Evolutionary conservation across 1,140 invertebrate species (phyloP).

Genomic region (Rhopalosiphum padi): DNA sequence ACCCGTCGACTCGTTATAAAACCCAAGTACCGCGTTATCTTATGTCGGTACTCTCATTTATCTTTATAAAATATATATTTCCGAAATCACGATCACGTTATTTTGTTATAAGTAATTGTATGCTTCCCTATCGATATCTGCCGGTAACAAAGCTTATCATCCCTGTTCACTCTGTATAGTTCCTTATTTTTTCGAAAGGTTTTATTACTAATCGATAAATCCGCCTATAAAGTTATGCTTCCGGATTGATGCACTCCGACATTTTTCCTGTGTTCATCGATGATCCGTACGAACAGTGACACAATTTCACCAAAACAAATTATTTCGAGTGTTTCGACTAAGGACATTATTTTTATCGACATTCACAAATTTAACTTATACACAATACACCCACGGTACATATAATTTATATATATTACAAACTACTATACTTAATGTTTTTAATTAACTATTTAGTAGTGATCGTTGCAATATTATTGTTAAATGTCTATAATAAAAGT

Average conservation of each 20-base stretch:
- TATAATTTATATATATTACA: too few species aligned
- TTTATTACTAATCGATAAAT: background rate
- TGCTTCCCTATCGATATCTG: background rate
- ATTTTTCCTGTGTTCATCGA: background rate
- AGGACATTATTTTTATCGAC: background rate
- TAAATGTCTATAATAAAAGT: background rate
- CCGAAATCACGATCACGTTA: background rate
- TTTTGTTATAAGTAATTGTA: too few species aligned
- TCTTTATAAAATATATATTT: background rate
- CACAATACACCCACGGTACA: too few species aligned
- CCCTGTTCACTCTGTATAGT: background rate
- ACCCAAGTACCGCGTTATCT: background rate
- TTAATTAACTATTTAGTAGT: background rate
- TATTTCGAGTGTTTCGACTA: background rate
- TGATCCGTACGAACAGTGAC: background rate
- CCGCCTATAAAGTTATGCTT: background rate
- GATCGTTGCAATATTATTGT: background rate
- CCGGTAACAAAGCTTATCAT: too few species aligned
- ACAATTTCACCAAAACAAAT: background rate
- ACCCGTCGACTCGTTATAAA: background rate
- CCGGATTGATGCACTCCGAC: background rate
- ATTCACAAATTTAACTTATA: background rate
- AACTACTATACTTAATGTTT: background rate
- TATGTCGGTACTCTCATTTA: background rate
- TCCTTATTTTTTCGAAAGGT: background rate